Percentiles rank a stretch among this genome's conserved stretches.
These are phyloP conservation scores for Mongoloraphidia duomilia DNA, from an alignment of 2,888 invertebrate genomes.

Conservation along the genomic window DNA sequence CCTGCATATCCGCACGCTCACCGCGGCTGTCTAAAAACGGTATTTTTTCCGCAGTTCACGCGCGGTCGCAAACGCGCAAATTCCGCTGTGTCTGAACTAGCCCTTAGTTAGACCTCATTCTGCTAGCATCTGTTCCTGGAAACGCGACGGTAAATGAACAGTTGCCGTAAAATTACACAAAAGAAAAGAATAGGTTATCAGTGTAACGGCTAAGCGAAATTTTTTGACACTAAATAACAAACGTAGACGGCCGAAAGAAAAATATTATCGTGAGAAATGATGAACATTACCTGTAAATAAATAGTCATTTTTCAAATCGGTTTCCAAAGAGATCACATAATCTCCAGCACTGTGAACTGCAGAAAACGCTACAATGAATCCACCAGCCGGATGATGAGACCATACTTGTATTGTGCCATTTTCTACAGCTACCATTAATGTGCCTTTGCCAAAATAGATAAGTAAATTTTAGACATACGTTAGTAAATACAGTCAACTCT, in stretches of 20 bases:
- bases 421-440: constrained; percentile 55
- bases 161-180: too few species aligned
- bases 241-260: not conserved
- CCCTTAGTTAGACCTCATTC: too few species aligned
- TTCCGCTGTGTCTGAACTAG: too few species aligned
- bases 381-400: constrained; percentile 65
- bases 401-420: constrained; percentile 67
- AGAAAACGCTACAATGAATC: constrained; percentile 52
- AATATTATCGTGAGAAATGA: not conserved
- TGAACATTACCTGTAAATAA: constrained; percentile 48
- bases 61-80: too few species aligned
- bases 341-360: constrained; percentile 52
- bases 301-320: constrained; percentile 54
- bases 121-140: too few species aligned
- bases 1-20: too few species aligned
- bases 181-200: too few species aligned
- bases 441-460: constrained; percentile 31
- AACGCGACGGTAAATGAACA: too few species aligned
- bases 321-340: constrained; percentile 52
- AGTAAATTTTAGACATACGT: too few species aligned
- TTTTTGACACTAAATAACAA: not conserved
- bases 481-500: too few species aligned
- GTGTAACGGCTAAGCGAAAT: not conserved
- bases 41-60: too few species aligned
- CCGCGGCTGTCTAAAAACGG: too few species aligned